phyloP scores from a whole-genome alignment of 2,888 invertebrate species.

The Cinara cedri region DNA sequence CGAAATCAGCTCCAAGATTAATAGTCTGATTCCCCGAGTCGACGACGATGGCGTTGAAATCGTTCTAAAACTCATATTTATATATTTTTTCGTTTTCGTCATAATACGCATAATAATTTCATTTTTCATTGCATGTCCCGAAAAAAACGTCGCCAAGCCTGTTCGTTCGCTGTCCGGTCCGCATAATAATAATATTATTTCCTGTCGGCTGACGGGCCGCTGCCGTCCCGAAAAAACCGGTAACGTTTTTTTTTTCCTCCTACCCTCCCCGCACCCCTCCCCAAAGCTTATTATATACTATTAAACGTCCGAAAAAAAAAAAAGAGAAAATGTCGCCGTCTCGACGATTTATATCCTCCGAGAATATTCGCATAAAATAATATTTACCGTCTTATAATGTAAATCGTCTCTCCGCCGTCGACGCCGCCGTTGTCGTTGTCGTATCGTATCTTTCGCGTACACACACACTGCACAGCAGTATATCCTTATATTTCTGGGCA shows the following conservation, averaged over 20 bases:
- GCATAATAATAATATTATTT: conserved; percentile 19
- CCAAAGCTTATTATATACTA: background rate
- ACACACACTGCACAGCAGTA: background rate
- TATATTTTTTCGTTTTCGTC: background rate
- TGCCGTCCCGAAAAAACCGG: conserved; percentile 2
- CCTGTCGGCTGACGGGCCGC: conserved; percentile 1
- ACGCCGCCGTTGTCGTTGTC: too few species aligned
- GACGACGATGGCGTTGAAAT: background rate
- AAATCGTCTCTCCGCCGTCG: conserved; percentile 43
- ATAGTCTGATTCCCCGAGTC: conserved; percentile 1
- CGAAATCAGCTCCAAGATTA: conserved; percentile 38
- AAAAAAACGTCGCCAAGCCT: background rate
- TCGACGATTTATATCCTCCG: conserved; percentile 28
- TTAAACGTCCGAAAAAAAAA: conserved; percentile 14
- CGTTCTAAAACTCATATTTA: background rate
- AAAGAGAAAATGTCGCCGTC: background rate
- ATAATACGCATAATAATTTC: conserved; percentile 39
- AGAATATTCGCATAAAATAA: conserved; percentile 52
- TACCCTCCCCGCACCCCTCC: background rate
- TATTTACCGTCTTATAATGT: conserved; percentile 51
- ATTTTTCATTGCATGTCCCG: conserved; percentile 33
- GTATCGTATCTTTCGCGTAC: background rate
- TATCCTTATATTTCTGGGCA: background rate
- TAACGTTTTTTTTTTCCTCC: conserved; percentile 26
- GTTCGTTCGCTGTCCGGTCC: conserved; percentile 26